A percentile compares a stretch with the other conserved stretches of the same genome.
phyloP scores from a whole-genome alignment of 2,113 vertebrate genomes.

The Colistium nudipinnis region DNA sequence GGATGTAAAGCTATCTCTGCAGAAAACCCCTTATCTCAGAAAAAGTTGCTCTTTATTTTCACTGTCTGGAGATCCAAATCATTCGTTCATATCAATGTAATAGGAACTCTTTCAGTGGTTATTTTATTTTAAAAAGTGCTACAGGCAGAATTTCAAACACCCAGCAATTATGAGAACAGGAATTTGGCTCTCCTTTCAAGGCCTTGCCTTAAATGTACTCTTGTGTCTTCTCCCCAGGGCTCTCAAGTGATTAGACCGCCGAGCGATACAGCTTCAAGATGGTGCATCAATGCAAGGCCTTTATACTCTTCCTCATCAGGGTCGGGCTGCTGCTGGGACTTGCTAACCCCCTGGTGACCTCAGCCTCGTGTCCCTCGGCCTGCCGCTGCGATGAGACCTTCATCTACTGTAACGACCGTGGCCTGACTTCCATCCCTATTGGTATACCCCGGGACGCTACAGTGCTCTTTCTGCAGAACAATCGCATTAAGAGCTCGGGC shows the following conservation, averaged over 20 bases:
- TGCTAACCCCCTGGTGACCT: constrained; percentile 87
- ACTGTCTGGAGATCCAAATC: constrained; percentile 41
- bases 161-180: constrained; percentile 69
- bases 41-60: constrained; percentile 18
- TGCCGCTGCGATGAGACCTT: constrained; percentile 97
- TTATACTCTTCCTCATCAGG: constrained; percentile 92
- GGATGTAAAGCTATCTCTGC: constrained; percentile 1
- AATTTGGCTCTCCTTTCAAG: constrained; percentile 68
- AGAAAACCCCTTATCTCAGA: constrained; percentile 14
- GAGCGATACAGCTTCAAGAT: constrained; percentile 88
- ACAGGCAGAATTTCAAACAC: constrained; percentile 63
- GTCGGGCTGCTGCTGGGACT: constrained; percentile 92
- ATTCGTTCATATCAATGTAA: constrained; percentile 59
- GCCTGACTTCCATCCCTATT: constrained; percentile 94
- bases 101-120: constrained; percentile 52
- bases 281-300: constrained; percentile 91
- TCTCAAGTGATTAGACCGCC: constrained; percentile 79
- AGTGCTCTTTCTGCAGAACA: constrained; percentile 98
- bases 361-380: constrained; percentile 90
- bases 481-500: constrained; percentile 97
- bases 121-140: constrained; percentile 65
- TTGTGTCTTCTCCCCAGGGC: constrained; percentile 83
- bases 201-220: constrained; percentile 69
- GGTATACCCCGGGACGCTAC: constrained; percentile 96
- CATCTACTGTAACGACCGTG: constrained; percentile 99